Conservation (phyloP, 2,888 invertebrate genomes). For the Brachypterus glaber region DNA sequence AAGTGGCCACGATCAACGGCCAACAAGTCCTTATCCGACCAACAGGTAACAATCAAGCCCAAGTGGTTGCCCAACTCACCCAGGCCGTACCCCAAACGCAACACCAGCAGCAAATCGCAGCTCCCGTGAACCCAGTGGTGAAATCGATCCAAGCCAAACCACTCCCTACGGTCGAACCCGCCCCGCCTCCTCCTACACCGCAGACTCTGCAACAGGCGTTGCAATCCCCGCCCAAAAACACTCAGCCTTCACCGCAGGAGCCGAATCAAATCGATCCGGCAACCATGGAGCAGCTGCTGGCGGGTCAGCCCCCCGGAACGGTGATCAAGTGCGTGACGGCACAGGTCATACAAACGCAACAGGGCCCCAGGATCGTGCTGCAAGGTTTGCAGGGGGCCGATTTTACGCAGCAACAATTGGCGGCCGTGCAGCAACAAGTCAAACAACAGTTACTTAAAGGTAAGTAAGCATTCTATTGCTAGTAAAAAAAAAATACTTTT, state of each 20-base stretch:
- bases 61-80: slow-evolving; percentile 65
- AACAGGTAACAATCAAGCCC: slow-evolving; percentile 67
- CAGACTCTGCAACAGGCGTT: slow-evolving; percentile 17
- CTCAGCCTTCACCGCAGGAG: slow-evolving; percentile 25
- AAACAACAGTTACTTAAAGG: slow-evolving; percentile 82
- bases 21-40: slow-evolving; percentile 76
- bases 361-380: slow-evolving; percentile 76
- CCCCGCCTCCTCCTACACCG: slow-evolving; percentile 20
- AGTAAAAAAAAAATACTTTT: not conserved
- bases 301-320: slow-evolving; percentile 76
- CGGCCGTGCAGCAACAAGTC: slow-evolving; percentile 78
- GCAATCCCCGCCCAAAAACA: not conserved
- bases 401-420: slow-evolving; percentile 71
- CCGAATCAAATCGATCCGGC: slow-evolving; percentile 30
- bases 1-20: slow-evolving; percentile 74
- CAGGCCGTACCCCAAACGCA: slow-evolving; percentile 30
- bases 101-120: slow-evolving; percentile 12
- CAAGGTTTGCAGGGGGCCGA: slow-evolving; percentile 78
- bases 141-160: no score
- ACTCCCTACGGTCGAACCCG: slow-evolving; percentile 16
- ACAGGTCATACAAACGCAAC: slow-evolving; percentile 75
- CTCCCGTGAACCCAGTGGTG: slow-evolving; percentile 11
- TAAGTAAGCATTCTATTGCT: slow-evolving; percentile 32
- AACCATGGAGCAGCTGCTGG: slow-evolving; percentile 63
- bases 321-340: slow-evolving; percentile 81